These are phyloP conservation scores for Morelia viridis DNA, from an alignment of 2,797 vertebrate species.

Conservation along the genomic window DNA sequence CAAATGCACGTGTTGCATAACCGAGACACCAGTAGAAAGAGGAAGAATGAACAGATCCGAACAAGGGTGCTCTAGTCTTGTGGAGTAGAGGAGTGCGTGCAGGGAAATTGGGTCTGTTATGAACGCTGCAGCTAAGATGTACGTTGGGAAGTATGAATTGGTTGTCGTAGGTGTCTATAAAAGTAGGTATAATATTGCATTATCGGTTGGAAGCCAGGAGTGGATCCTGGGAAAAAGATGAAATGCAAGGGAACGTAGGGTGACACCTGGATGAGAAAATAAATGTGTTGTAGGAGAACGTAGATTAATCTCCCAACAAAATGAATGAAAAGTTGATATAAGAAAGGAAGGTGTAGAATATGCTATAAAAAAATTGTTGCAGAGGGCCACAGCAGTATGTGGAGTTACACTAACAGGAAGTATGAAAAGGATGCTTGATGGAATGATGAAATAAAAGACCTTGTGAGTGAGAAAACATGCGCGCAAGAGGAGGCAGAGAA, in stretches of 20 bases:
- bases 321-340: not conserved
- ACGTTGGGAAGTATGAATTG: not conserved
- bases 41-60: not conserved
- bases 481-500: not conserved
- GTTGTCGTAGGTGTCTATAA: not conserved
- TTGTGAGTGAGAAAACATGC: not conserved
- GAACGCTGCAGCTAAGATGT: not conserved
- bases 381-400: not conserved
- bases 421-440: not conserved
- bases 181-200: not conserved
- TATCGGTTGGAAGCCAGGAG: not conserved
- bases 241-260: not conserved
- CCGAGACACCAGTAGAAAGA: not conserved
- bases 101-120: not conserved
- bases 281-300: not conserved
- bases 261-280: not conserved
- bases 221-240: not conserved
- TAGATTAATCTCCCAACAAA: not conserved
- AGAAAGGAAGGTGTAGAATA: not conserved
- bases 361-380: not conserved
- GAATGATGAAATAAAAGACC: not conserved
- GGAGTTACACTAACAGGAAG: not conserved
- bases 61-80: not conserved
- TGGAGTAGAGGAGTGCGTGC: not conserved
- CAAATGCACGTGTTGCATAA: accelerated